Evolutionary conservation across 1,140 invertebrate genomes (phyloP).

Genomic region (Triops cancriformis): DNA sequence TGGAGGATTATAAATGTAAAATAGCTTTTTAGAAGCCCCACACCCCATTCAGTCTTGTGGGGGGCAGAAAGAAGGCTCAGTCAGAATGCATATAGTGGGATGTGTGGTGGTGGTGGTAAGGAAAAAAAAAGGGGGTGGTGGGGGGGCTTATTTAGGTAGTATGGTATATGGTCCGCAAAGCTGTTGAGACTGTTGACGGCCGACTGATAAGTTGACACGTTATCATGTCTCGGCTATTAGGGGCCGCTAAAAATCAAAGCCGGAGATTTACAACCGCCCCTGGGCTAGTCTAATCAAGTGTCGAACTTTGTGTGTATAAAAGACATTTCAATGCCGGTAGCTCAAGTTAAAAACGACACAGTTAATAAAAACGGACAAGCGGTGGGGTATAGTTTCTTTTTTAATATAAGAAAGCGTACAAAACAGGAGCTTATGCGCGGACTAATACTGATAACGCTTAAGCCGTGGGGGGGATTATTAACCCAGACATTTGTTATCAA

Average conservation of each 20-base stretch:
- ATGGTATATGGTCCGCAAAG: neutral
- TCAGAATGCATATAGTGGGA: neutral
- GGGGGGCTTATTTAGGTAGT: neutral
- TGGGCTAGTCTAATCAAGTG: constrained; percentile 4
- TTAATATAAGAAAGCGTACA: neutral
- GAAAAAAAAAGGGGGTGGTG: neutral
- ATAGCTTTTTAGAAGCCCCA: neutral
- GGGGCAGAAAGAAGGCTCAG: neutral
- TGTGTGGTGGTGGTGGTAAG: neutral
- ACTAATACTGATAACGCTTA: neutral
- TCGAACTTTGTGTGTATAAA: neutral
- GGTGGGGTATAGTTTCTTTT: neutral
- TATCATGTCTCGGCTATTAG: constrained; percentile 13
- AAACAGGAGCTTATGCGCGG: neutral
- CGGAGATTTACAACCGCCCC: constrained; percentile 10
- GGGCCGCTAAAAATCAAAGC: neutral
- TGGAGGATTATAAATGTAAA: constrained; percentile 1
- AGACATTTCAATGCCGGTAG: neutral
- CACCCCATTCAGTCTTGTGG: neutral
- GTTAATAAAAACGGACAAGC: neutral
- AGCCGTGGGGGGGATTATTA: no score
- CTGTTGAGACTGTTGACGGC: constrained; percentile 12
- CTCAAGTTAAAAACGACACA: neutral
- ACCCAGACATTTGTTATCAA: no score
- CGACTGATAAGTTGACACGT: constrained; percentile 13